phyloP scores from a whole-genome alignment of 2,797 vertebrate species.

The Phoeniculus purpureus region DNA sequence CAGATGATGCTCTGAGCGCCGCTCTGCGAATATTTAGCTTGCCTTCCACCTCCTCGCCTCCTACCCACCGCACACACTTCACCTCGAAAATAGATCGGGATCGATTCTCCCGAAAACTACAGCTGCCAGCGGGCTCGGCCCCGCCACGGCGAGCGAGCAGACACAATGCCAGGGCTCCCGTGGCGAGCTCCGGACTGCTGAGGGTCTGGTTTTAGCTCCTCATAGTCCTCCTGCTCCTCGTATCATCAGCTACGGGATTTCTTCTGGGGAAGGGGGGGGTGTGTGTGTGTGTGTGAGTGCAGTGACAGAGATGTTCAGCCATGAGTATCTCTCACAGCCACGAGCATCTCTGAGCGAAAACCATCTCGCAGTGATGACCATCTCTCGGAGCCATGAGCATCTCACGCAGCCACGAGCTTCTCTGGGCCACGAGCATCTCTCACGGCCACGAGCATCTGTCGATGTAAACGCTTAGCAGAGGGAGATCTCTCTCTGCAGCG shows the following conservation, averaged over 20 bases:
- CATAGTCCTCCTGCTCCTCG: slow-evolving; percentile 22
- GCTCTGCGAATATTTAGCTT: slow-evolving; percentile 68
- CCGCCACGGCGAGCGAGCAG: neutral
- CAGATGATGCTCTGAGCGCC: slow-evolving; percentile 59
- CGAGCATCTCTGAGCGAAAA: neutral
- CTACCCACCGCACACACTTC: slow-evolving; percentile 52
- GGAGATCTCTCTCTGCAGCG: neutral
- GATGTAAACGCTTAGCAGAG: neutral
- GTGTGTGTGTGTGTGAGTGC: neutral
- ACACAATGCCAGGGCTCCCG: neutral
- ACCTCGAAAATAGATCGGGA: slow-evolving; percentile 65
- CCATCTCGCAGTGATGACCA: no score
- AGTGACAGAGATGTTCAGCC: slow-evolving; percentile 1
- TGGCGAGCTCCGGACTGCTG: slow-evolving; percentile 9
- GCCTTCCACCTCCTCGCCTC: slow-evolving; percentile 68
- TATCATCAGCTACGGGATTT: neutral
- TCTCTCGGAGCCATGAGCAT: neutral
- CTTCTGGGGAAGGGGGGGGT: neutral
- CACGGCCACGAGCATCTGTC: neutral
- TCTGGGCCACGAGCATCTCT: neutral
- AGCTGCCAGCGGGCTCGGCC: slow-evolving; percentile 47
- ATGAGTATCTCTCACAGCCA: neutral
- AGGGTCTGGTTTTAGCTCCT: slow-evolving; percentile 31
- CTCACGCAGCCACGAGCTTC: neutral
- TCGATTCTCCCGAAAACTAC: slow-evolving; percentile 36